Evolutionary conservation across 2,113 vertebrate genomes (phyloP), one percentile per base, ranked within the genome.

Genomic region (Eubucco bourcierii): DNA sequence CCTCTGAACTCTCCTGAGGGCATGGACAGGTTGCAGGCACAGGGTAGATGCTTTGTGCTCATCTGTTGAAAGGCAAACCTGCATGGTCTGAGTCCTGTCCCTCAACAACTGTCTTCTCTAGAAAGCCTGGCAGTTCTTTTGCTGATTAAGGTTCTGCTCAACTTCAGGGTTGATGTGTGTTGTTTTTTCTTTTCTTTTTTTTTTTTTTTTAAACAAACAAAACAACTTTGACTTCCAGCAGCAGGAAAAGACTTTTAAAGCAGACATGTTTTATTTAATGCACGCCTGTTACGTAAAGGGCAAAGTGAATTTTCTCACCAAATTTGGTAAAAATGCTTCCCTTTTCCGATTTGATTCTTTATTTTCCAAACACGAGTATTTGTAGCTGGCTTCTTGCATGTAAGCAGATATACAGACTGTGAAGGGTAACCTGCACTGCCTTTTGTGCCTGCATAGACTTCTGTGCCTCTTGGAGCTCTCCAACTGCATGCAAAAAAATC

Each of bases 321-420:
- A 95, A 95, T 97, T 97, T 96, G 94, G 95, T 81, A 97, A 90
- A 91, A 88, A 50, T 3, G 21, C 39, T 41, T 91, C 64, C 34
- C 44, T 74, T 60, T 82, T 68, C 50, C 4, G 2, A 83, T 23
- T 15, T 10, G 65, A 74, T 90, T 84, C 37, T 79, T 77, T 52
- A 41, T 47, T 63, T 92, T 72, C 24, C 64, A 63, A 85, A 66
- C 31, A 72, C 0, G 7, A 90, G 7, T 31, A 19, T 75, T 37
- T 44, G 60, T 5, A 65, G 52, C 9, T 20, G 29, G 15, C 47
- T 72, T 72, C 71, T n/a, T 34, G 33, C 29, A 29, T 2, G 13
- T 1, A 37, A 72, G 39, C 68, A 58, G 56, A 61, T 7, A 3
- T 1, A 7, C 4, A 16, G 61, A 31, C 15, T 16, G 21, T 33